phyloP scores from a whole-genome alignment of 2,888 invertebrate species.

The Phania funesta region DNA sequence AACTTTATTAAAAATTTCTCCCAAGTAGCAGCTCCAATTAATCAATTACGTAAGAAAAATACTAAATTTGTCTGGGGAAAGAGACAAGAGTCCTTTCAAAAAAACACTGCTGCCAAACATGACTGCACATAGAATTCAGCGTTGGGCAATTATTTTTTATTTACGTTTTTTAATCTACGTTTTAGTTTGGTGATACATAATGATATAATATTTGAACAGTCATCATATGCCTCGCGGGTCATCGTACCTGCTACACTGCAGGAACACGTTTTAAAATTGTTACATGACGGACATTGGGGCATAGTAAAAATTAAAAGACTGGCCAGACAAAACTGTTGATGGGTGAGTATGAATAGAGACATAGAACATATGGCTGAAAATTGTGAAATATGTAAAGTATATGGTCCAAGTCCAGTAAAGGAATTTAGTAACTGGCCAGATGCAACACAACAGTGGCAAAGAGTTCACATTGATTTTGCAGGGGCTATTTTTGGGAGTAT shows the following conservation, averaged over 20 bases:
- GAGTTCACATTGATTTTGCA: conserved; percentile 80
- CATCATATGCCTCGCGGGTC: background rate
- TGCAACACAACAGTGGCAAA: conserved; percentile 73
- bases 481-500: conserved; percentile 32
- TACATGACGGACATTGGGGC: conserved; percentile 48
- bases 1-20: too few species aligned
- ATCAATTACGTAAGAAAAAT: too few species aligned
- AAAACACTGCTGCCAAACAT: background rate
- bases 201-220: background rate
- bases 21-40: too few species aligned
- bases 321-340: conserved; percentile 49
- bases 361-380: too few species aligned
- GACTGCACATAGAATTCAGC: too few species aligned
- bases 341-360: conserved; percentile 42
- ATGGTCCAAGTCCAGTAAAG: background rate
- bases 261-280: conserved; percentile 11
- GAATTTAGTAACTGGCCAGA: conserved; percentile 59
- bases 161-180: background rate
- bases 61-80: too few species aligned
- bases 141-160: background rate
- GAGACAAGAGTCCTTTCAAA: too few species aligned
- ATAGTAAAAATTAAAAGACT: conserved; percentile 33
- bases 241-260: background rate
- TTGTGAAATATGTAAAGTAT: too few species aligned
- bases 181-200: background rate